Base-by-base conservation (phyloP, 2,113 vertebrate species). In the Pithys albifrons region DNA sequence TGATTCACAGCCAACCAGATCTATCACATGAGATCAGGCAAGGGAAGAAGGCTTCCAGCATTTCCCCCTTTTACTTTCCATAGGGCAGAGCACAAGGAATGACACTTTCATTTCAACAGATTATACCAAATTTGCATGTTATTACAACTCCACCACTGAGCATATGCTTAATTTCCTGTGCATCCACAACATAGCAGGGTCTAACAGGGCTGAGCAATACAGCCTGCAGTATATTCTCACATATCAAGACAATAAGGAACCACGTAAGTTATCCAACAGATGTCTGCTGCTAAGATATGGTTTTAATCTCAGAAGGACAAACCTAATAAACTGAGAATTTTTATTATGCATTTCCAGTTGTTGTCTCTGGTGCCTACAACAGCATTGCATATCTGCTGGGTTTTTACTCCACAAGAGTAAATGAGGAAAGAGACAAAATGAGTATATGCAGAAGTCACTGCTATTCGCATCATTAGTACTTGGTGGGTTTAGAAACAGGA, bases 141-240 rank as follows among this genome's bases (percentile, higher is more conserved):
- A 95, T 95, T 76, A 48, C 77, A 86, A 41, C 69, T 93, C 75
- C 93, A 77, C 43, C 37, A 62, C 64, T 5, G 51, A 94, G 75
- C 96, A 79, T 87, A 93, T 84, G 96, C 96, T 96, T 97, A 51
- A 95, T 95, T 96, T 98, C 91, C 95, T 96, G 82, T 76, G 83
- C 78, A 88, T 93, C 85, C 90, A 1, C 62, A 46, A 4, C 1
- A 7, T 75, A 49, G 39, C 8, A 6, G 55, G 58, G 52, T 90
- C 88, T 85, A 87, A 77, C 72, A 16, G 59, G 87, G 61, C 65
- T 46, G 33, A 71, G 43, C 88, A 35, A 59, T 37, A 46, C n/a
- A 93, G 91, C 89, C 93, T 80, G 81, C 64, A 89, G 91, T 77
- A 87, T 89, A 82, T 95, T 97, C 97, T 97, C 95, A 87, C 93